Evolutionary conservation across 2,888 invertebrate genomes (phyloP), one percentile per base, ranked within the genome.

Genomic region (Tachina lurida): DNA sequence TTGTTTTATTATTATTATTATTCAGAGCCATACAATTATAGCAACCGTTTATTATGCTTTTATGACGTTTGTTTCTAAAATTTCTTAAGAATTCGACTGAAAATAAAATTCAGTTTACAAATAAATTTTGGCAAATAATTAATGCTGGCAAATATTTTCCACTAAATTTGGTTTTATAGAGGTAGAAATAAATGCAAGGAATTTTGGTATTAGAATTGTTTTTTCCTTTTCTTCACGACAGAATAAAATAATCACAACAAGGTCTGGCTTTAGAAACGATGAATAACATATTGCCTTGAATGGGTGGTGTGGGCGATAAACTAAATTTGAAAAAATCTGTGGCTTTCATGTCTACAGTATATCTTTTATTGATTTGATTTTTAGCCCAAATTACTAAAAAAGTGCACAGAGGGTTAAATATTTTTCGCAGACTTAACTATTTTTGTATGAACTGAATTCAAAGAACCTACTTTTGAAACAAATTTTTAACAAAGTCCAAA

Each of bases 21-120:
- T 43, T n/a, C 71, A 39, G 17, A 63, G 73, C 65, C 75, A 43
- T 71, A 67, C 78, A 86, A 82, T 86, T 82, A 82, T 83, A 71
- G 43, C 86, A 56, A 82, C 75, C 83, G 43, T 86, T 86, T 86
- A 86, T 86, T 86, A 82, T 71, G 43, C 65, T 86, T 86, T 86
- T 86, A 86, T 86, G 83, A 86, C 60, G 75, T 83, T 79, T 84
- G 74, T 47, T 49, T 77, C 58, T 39, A 47, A 83, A 79, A 79
- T 83, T 86, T 86, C 83, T 79, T 62, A 73, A 67, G 82, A 83
- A 86, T 83, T 81, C 47, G 31, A 62, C 75, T 74, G 78, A 62
- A 54, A 63, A 52, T 52, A 31, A 78, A 77, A 62, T 45, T 70
- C 22, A 54, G 10, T 49, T 12, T 17, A 22, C 19, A 62, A 74